Evolutionary conservation across 2,113 vertebrate species (phyloP).

Genomic region (Eulemur macaco): DNA sequence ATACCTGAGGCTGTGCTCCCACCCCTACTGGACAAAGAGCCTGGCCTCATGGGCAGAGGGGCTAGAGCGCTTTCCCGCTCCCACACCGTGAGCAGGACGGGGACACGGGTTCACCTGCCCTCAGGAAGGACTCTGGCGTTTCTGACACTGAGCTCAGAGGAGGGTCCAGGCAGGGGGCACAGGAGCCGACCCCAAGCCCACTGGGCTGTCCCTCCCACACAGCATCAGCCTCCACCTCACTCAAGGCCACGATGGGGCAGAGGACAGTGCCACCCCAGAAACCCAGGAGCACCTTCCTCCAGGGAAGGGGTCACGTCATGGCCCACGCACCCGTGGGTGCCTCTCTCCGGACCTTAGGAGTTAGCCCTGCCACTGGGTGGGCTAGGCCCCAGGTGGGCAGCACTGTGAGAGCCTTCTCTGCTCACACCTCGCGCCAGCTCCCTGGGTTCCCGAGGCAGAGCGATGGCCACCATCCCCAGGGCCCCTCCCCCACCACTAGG

Average conservation of each 20-base stretch:
- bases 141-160: neutral
- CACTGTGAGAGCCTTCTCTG: neutral
- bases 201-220: neutral
- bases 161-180: neutral
- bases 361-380: neutral
- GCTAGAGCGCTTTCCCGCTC: neutral
- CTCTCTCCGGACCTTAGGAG: neutral
- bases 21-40: neutral
- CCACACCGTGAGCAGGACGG: neutral
- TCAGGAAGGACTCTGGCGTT: neutral
- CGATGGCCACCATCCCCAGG: neutral
- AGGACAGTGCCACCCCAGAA: neutral
- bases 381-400: neutral
- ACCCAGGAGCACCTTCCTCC: neutral
- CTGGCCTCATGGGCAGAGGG: neutral
- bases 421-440: neutral
- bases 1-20: neutral
- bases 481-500: neutral
- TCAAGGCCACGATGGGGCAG: neutral
- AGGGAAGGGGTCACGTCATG: neutral
- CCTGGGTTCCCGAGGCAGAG: neutral
- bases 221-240: neutral
- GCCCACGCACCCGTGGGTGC: fast-evolving
- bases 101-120: neutral
- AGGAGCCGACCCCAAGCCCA: neutral